Base-by-base conservation (phyloP, 2,797 vertebrate species). In the Oryzias dopingdopingensis region DNA sequence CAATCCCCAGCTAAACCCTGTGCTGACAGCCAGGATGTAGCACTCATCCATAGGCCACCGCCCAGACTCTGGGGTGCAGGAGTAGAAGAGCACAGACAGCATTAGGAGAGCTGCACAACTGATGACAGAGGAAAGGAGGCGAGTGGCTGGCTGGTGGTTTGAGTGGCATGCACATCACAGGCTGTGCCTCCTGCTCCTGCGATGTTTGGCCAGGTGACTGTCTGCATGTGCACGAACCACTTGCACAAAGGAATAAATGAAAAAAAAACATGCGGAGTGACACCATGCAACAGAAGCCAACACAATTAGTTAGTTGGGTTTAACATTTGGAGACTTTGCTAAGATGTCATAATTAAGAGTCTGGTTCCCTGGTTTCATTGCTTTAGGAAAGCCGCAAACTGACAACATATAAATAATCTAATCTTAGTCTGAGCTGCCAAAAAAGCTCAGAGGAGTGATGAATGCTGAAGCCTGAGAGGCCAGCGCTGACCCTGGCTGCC, bases 21-120 rank as follows among this genome's bases (percentile, higher is more conserved):
- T 76, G 86, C 88, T 89, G 88, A 90, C 86, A 90, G 88, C 85
- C 83, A 89, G 88, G 87, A 90, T 90, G 83, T 89, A 91, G 88
- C 90, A 89, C 87, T 89, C 90, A 89, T 89, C 88, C 85, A 86
- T 77, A 86, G 83, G 84, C 87, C 85, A 85, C 81, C 82, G 78
- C 80, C 80, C 73, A 71, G 65, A 80, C 77, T 65, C 79, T 74
- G 79, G 72, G 88, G 85, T 88, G 84, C 85, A 80, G 78, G 70
- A 73, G 81, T 83, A 78, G 80, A 84, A 84, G 83, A 69, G 77
- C 71, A 65, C 23, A 71, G 77, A 74, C 80, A 81, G 70, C 62
- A 63, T 62, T 76, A 80, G 85, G 79, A 65, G 51, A 81, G 72
- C 65, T 67, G 67, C 67, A 54, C 42, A 53, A 64, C 60, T 66